Evolutionary conservation across 2,113 vertebrate genomes (phyloP), one percentile per base, ranked within the genome.

Genomic region (Cyphotilapia sp.): DNA sequence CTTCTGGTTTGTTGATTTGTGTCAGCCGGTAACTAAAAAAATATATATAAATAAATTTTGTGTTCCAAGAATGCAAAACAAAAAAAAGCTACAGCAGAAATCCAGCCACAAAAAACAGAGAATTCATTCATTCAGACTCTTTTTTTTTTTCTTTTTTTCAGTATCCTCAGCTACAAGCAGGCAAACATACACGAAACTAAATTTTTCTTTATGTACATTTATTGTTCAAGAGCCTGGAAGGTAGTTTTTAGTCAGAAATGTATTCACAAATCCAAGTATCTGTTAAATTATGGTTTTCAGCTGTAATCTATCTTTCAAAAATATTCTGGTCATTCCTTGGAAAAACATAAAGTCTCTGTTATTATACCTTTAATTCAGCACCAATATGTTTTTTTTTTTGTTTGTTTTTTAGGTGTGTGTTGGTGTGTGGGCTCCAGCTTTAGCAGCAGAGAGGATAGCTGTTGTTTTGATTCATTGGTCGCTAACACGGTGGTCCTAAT

Each of bases 381-480:
- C n/a, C 51, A 27, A 51, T 61, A 81, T 47, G 0, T 42, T 16
- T 82, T 49, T 82, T 82, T 49, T 66, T 82, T 84, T 61, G 42
- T 69, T 40, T 80, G 56, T 76, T 80, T 85, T 61, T 56, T 87
- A 51, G 59, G 66, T 16, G 66, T 24, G 66, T 24, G 35, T 71
- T 22, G 14, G 66, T 42, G 66, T 71, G 35, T 59, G 24, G 54
- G 49, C n/a, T 74, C 13, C 22, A 74, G 59, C 88, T 91, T 87
- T 51, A 87, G 54, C 9, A 1, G 33, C 47, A 9, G 38, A 80
- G 81, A 51, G 57, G 59, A 71, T 80, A 57, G 88, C 74, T 91
- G 82, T 91, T 92, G 90, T 94, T 95, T 91, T 87, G 76, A 95
- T 90, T 91, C 84, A 83, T 71, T 88, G 85, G 87, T 80, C 31